Evolutionary conservation across 1,140 invertebrate genomes (phyloP).

Genomic region (Sarcophaga bullata): DNA sequence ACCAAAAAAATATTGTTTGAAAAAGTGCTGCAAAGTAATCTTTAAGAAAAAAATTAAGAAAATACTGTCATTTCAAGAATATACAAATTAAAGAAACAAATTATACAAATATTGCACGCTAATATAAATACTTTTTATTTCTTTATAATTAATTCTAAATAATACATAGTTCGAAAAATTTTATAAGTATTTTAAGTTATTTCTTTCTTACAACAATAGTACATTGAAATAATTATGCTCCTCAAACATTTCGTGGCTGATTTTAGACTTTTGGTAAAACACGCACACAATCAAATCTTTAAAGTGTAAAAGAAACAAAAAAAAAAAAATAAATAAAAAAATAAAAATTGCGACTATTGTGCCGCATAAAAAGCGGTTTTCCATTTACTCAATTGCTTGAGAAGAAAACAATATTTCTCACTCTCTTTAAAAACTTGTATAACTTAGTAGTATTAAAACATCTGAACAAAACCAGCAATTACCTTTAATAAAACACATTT

Average conservation of each 20-base stretch:
- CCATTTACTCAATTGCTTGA: background rate
- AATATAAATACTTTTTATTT: background rate
- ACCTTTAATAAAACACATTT: background rate
- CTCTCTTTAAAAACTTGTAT: background rate
- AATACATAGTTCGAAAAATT: background rate
- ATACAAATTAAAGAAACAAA: constrained; percentile 15
- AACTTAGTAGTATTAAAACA: background rate
- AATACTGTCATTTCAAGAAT: constrained; percentile 1
- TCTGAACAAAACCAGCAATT: background rate
- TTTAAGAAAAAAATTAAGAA: constrained; percentile 21
- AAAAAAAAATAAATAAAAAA: background rate
- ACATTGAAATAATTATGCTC: background rate
- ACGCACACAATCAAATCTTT: background rate
- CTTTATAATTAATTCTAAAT: background rate
- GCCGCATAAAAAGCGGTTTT: constrained; percentile 14
- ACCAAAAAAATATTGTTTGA: constrained; percentile 30
- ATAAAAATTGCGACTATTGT: constrained; percentile 1
- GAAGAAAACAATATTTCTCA: background rate
- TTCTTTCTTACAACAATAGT: background rate
- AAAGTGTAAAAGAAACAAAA: background rate
- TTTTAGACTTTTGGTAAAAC: background rate
- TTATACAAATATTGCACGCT: constrained; percentile 18
- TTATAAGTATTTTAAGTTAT: constrained; percentile 1
- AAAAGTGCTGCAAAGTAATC: constrained; percentile 38
- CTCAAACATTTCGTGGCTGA: constrained; percentile 10